Base-by-base conservation (phyloP, 2,888 invertebrate species). In the Brenthis hecate region DNA sequence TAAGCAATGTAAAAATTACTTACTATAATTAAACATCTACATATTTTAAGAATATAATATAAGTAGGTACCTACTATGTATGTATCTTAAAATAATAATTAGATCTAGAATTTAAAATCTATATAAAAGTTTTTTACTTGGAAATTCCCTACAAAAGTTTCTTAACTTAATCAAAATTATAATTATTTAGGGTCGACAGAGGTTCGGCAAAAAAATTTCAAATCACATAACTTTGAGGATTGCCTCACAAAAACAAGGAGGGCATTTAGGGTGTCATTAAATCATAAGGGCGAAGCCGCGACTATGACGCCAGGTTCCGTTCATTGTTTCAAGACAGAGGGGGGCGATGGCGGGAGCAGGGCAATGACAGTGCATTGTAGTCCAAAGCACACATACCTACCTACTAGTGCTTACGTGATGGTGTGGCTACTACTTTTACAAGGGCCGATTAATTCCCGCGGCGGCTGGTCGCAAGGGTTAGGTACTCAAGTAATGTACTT, bases 321-420 rank as follows among this genome's bases (percentile, higher is more conserved):
- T 83, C 83, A 88, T 88, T 89, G 87, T 89, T 87, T 85, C 78
- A 83, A 81, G 81, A 79, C 75, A 78, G 78, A 81, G 71, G 84
- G 82, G 84, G 82, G 77, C 79, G 77, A 73, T 72, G 74, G 72
- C 73, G 76, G 74, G 77, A 77, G 77, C 81, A 76, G 87, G 85
- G 86, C 85, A 87, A 89, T 88, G 87, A 86, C 87, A 87, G 85
- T 80, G 86, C 87, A 87, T 83, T 83, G 75, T 82, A 81, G 87
- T 88, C 83, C 83, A 77, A 78, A 73, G 67, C 80, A 74, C 82
- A 79, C 81, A 79, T 79, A 80, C 19, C 19, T 79, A 80, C 19
- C 19, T 19, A 19, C 79, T 79, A 76, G 36, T 43, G 36, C 36
- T 43, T 43, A 69, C 68, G 50, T 66, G 54, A 74, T 79, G 80